Evolutionary conservation across 2,113 vertebrate species (phyloP).

Genomic region (Pavo muticus): DNA sequence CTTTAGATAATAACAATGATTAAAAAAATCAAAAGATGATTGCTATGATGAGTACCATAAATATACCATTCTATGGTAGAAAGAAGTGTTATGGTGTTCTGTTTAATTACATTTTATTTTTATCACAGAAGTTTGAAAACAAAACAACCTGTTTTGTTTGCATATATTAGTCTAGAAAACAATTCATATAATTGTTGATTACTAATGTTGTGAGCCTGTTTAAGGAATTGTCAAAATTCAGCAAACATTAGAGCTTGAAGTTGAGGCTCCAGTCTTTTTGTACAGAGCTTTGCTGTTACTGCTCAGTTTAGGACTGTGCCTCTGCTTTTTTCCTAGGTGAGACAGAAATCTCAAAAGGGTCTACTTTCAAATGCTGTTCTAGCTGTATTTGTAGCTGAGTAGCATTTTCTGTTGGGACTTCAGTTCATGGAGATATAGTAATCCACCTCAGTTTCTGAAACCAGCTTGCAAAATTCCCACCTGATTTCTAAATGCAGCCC

Average conservation of each 20-base stretch:
- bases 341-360: neutral
- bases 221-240: neutral
- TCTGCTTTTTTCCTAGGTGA: neutral
- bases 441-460: constrained; percentile 21
- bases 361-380: neutral
- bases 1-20: constrained; percentile 51
- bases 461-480: neutral
- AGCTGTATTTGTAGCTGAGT: neutral
- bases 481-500: neutral
- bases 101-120: neutral
- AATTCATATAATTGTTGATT: neutral
- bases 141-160: neutral
- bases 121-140: neutral
- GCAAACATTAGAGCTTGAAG: neutral
- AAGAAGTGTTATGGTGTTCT: neutral
- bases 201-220: neutral
- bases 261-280: neutral
- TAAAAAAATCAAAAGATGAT: constrained; percentile 24
- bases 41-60: neutral
- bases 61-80: neutral
- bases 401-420: neutral
- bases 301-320: neutral
- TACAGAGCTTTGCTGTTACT: neutral
- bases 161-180: neutral
- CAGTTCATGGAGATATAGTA: neutral